phyloP scores from a whole-genome alignment of 2,113 vertebrate species.

The Heterochromis multidens region DNA sequence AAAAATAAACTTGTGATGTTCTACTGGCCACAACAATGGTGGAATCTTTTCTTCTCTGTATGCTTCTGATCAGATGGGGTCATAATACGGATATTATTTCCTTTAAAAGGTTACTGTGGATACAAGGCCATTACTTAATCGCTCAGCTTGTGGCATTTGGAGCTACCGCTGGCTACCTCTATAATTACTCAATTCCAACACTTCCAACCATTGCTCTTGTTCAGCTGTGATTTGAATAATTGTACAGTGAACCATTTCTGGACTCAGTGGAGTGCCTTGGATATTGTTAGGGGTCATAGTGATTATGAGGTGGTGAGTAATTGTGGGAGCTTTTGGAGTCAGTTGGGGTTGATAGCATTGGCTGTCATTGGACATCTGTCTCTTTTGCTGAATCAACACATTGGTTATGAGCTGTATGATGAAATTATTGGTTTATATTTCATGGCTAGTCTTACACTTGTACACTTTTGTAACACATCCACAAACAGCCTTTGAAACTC shows the following conservation, averaged over 20 bases:
- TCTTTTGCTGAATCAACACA: conserved; percentile 30
- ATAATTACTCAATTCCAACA: conserved; percentile 70
- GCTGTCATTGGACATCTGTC: conserved; percentile 10
- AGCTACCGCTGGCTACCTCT: conserved; percentile 45
- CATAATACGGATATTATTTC: conserved; percentile 50
- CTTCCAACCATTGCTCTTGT: conserved; percentile 49
- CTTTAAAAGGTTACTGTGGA: conserved; percentile 65
- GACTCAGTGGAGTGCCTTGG: conserved; percentile 30
- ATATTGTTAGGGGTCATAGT: conserved; percentile 47
- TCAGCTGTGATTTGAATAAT: conserved; percentile 71
- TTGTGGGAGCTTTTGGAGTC: conserved; percentile 51
- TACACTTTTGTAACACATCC: background rate
- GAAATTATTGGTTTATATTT: background rate
- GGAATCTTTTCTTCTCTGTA: background rate
- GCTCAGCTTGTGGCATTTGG: conserved; percentile 66
- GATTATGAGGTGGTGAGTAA: conserved; percentile 54
- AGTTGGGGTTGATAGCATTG: conserved; percentile 43
- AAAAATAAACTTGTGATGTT: background rate
- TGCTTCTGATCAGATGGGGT: conserved; percentile 7
- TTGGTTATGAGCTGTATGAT: background rate
- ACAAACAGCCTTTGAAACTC: background rate
- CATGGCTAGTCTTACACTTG: background rate
- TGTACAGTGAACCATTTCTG: conserved; percentile 48
- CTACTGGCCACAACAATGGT: background rate
- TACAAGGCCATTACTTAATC: conserved; percentile 69